A percentile compares a stretch with the other conserved stretches of the same genome.
phyloP scores from a whole-genome alignment of 2,797 vertebrate genomes.

The Cryptoprocta ferox region DNA sequence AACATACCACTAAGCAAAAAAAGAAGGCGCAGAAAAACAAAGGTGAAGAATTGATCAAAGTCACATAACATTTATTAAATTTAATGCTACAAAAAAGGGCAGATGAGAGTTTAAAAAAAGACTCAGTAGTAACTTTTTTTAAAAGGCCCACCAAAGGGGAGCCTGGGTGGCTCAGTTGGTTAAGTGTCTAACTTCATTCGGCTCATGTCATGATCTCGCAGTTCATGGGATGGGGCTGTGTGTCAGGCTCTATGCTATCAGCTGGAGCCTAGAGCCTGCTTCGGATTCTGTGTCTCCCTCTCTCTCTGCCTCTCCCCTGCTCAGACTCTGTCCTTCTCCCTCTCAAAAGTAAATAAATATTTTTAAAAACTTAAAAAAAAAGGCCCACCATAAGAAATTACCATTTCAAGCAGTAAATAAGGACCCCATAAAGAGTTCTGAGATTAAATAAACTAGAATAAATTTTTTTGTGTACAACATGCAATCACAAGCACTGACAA shows the following conservation, averaged over 20 bases:
- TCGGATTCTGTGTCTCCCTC: no score
- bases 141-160: neutral
- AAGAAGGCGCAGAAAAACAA: neutral
- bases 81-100: neutral
- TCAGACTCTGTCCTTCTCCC: no score
- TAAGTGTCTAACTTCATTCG: no score
- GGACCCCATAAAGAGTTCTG: neutral
- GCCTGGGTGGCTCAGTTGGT: no score
- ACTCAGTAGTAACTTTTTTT: neutral
- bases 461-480: constrained; percentile 15
- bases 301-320: no score
- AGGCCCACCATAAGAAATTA: neutral
- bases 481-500: neutral
- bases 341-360: no score
- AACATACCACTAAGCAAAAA: neutral
- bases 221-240: no score
- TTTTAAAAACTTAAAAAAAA: no score
- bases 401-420: constrained; percentile 5
- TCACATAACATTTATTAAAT: neutral
- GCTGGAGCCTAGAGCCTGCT: no score
- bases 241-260: no score
- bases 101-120: neutral
- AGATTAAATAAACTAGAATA: constrained; percentile 24
- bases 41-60: neutral
- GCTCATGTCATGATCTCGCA: no score